Evolutionary conservation across 2,888 invertebrate genomes (phyloP).

Genomic region (Drosophila barbarae): DNA sequence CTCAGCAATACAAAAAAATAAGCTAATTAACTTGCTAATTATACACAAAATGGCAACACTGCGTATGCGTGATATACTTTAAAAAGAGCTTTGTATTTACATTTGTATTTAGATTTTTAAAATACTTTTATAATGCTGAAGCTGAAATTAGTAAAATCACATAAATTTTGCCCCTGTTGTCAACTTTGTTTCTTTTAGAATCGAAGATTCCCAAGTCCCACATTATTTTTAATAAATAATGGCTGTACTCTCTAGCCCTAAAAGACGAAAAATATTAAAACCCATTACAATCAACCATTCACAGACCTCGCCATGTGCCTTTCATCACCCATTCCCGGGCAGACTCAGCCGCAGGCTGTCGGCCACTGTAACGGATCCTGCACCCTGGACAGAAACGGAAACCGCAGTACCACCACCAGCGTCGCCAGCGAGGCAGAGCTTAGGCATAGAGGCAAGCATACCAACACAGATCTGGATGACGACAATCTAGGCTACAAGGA

Average conservation of each 20-base stretch:
- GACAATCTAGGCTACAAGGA: slow-evolving; percentile 72
- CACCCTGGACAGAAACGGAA: slow-evolving; percentile 29
- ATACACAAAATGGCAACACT: background rate
- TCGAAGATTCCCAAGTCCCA: background rate
- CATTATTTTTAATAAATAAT: background rate
- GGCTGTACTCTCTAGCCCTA: background rate
- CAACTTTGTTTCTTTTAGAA: background rate
- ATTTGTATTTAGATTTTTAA: background rate
- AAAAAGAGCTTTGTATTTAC: background rate
- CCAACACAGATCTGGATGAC: slow-evolving; percentile 44
- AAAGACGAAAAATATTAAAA: background rate
- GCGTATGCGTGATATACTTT: background rate
- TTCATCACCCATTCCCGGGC: slow-evolving; percentile 62
- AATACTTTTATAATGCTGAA: too few relatives aligned
- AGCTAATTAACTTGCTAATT: background rate
- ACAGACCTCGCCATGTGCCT: slow-evolving; percentile 66
- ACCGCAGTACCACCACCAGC: slow-evolving; percentile 25
- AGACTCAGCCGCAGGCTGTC: slow-evolving; percentile 36
- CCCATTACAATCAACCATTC: slow-evolving; percentile 28
- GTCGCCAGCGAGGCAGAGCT: slow-evolving; percentile 36
- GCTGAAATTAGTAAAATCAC: too few relatives aligned
- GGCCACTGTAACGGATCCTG: slow-evolving; percentile 42
- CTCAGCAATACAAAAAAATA: background rate
- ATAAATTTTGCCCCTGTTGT: background rate
- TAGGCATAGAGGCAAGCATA: slow-evolving; percentile 40